Percentiles rank a stretch among this genome's conserved stretches.
Conservation (phyloP, 2,888 invertebrate genomes). For the Caenorhabditis drosophilae region DNA sequence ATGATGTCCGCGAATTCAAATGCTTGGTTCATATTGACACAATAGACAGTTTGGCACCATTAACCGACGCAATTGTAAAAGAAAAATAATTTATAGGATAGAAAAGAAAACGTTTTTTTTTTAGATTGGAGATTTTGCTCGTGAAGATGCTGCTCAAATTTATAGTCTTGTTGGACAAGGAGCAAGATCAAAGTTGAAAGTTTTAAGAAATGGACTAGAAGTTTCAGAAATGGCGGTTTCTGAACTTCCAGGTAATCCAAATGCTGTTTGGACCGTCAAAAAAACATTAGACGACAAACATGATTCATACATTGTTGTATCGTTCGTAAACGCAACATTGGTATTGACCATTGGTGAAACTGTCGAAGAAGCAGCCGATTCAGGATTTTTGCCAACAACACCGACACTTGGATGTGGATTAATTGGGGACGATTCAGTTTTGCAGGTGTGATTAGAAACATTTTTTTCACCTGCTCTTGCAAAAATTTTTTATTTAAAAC, state of each 20-base stretch:
- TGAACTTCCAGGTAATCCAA: conserved; percentile 98
- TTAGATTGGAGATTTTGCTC: conserved; percentile 77
- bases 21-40: conserved; percentile 91
- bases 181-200: conserved; percentile 85
- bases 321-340: conserved; percentile 96
- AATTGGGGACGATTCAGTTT: conserved; percentile 93
- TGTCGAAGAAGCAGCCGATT: conserved; percentile 99
- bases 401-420: conserved; percentile 97
- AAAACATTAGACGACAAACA: conserved; percentile 92
- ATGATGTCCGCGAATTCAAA: conserved; percentile 88
- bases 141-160: conserved; percentile 97
- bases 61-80: conserved; percentile 44
- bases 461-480: too few relatives aligned
- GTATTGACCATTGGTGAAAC: conserved; percentile 99
- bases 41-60: conserved; percentile 60
- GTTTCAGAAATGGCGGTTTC: conserved; percentile 99
- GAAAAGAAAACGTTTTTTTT: conserved; percentile 6
- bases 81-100: background rate
- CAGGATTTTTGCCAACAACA: conserved; percentile 96
- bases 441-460: conserved; percentile 78
- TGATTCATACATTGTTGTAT: conserved; percentile 99
- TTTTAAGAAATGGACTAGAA: conserved; percentile 87
- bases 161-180: conserved; percentile 95
- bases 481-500: too few relatives aligned
- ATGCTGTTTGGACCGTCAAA: conserved; percentile 99